Conservation (phyloP, 2,888 invertebrate species). For the Drosophila leonis region DNA sequence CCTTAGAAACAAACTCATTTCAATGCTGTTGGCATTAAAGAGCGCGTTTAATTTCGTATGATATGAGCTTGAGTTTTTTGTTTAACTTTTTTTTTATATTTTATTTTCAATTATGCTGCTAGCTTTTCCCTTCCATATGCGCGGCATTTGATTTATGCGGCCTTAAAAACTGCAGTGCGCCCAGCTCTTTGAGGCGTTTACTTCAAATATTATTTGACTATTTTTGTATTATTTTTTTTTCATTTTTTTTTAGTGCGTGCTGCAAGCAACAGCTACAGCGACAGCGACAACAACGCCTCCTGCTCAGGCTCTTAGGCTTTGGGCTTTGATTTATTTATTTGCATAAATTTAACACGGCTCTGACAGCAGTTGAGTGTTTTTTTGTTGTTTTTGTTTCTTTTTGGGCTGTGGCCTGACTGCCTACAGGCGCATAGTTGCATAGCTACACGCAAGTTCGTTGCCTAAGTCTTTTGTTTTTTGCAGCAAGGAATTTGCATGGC, state of each 20-base stretch:
- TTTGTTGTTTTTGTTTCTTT: conserved; percentile 8
- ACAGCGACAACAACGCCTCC: conserved; percentile 65
- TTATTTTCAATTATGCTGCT: conserved; percentile 32
- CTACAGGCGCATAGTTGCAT: conserved; percentile 57
- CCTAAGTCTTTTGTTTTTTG: conserved; percentile 74
- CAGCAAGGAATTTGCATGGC: conserved; percentile 55
- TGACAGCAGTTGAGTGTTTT: conserved; percentile 63
- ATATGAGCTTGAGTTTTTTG: conserved; percentile 16
- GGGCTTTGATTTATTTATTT: conserved; percentile 74
- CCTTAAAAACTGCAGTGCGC: conserved; percentile 28
- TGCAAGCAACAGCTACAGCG: conserved; percentile 27
- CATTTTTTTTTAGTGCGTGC: conserved; percentile 50
- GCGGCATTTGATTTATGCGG: conserved; percentile 53
- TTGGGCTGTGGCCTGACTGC: conserved; percentile 45
- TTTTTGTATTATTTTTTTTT: background rate
- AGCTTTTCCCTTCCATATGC: conserved; percentile 46
- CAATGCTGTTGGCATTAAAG: conserved; percentile 47
- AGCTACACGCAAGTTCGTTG: conserved; percentile 75
- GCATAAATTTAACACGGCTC: conserved; percentile 79
- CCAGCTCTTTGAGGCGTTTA: conserved; percentile 18
- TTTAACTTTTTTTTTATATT: conserved; percentile 15
- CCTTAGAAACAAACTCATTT: conserved; percentile 52
- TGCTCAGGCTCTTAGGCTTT: conserved; percentile 42
- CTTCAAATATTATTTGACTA: conserved; percentile 14
- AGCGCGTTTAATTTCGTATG: conserved; percentile 24